Evolutionary conservation across 2,797 vertebrate genomes (phyloP).

Genomic region (Rhynchonycteris naso): DNA sequence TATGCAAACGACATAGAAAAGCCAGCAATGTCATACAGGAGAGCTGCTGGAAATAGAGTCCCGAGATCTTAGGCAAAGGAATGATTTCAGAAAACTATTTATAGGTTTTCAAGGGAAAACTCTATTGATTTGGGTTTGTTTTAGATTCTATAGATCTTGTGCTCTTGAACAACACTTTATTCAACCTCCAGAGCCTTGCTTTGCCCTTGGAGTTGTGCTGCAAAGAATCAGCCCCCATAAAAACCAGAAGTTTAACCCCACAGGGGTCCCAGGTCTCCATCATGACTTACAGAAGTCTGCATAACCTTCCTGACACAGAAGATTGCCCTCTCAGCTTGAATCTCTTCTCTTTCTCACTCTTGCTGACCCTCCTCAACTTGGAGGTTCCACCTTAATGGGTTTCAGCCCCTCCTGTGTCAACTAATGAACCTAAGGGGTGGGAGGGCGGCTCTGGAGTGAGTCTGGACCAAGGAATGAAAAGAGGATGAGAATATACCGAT

Average conservation of each 20-base stretch:
- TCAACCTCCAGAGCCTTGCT: conserved; percentile 43
- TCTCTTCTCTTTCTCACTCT: background rate
- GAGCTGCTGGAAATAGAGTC: conserved; percentile 22
- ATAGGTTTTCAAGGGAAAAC: conserved; percentile 67
- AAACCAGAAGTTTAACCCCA: background rate
- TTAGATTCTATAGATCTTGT: conserved; percentile 53
- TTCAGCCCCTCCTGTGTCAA: background rate
- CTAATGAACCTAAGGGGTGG: background rate
- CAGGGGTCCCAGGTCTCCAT: background rate
- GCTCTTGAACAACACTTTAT: conserved; percentile 25
- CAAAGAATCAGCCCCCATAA: background rate
- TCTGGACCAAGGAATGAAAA: background rate
- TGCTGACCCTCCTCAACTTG: background rate
- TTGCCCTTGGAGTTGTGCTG: conserved; percentile 43
- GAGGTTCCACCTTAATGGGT: background rate
- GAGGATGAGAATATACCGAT: too few species aligned
- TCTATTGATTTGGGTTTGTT: conserved; percentile 68
- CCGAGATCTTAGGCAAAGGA: conserved; percentile 40
- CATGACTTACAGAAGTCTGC: background rate
- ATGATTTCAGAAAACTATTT: conserved; percentile 66
- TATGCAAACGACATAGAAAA: background rate
- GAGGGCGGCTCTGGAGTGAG: background rate
- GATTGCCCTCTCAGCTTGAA: background rate
- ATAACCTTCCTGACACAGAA: background rate
- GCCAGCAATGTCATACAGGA: conserved; percentile 39